Conservation (phyloP, 2,113 vertebrate species). For the Cyprinodon variegatus region DNA sequence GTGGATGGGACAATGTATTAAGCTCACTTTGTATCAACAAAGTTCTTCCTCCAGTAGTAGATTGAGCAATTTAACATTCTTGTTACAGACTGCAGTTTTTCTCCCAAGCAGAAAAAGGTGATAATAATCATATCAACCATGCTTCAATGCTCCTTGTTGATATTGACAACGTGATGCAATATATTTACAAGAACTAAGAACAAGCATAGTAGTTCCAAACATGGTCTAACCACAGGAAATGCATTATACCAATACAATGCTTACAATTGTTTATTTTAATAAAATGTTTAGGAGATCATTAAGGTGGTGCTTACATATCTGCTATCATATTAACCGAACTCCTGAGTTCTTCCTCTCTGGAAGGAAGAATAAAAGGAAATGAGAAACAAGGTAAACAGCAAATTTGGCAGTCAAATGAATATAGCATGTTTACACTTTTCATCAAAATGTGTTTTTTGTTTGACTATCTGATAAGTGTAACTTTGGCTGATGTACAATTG, state of each 20-base stretch:
- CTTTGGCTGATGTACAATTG: background rate
- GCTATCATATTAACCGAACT: constrained; percentile 68
- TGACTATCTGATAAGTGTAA: background rate
- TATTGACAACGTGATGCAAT: too few species aligned
- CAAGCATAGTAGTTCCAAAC: background rate
- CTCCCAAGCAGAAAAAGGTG: too few species aligned
- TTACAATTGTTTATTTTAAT: background rate
- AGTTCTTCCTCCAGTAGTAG: too few species aligned
- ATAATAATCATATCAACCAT: too few species aligned
- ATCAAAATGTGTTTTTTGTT: background rate
- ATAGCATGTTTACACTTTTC: background rate
- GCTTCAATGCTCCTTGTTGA: too few species aligned
- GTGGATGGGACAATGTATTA: too few species aligned
- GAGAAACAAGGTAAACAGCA: background rate
- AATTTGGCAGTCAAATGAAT: background rate
- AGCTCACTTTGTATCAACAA: too few species aligned
- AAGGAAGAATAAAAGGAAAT: background rate
- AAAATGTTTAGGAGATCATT: constrained; percentile 5
- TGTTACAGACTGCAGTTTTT: too few species aligned
- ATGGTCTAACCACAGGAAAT: background rate
- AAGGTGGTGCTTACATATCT: constrained; percentile 70
- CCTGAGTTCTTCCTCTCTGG: constrained; percentile 76
- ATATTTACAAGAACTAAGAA: background rate
- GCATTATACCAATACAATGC: background rate
- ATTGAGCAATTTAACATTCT: too few species aligned